phyloP scores from a whole-genome alignment of 2,888 invertebrate genomes.

The Papilio protenor region DNA sequence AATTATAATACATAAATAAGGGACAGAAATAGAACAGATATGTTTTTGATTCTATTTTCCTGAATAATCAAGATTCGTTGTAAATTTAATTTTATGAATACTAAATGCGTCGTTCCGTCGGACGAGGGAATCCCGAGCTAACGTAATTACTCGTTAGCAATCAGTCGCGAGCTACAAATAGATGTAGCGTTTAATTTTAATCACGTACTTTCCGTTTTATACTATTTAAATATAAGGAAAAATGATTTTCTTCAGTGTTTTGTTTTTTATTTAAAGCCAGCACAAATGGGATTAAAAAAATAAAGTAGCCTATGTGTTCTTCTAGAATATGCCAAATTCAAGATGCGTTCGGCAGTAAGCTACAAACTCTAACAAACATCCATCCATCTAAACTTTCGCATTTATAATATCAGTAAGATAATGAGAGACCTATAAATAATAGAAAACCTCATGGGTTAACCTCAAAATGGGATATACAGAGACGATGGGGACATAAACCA shows the following conservation, averaged over 20 bases:
- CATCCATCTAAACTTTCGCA: no score
- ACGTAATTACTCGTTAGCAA: slow-evolving; percentile 19
- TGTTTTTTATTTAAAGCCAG: not conserved
- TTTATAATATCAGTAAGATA: no score
- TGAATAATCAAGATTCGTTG: not conserved
- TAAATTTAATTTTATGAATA: slow-evolving; percentile 15
- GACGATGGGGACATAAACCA: no score
- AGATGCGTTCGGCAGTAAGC: no score
- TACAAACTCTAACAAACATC: no score
- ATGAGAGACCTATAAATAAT: no score
- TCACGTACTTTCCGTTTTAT: not conserved
- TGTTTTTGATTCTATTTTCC: not conserved
- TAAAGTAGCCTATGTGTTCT: no score
- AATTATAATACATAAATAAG: not conserved
- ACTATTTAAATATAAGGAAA: not conserved
- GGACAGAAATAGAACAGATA: not conserved
- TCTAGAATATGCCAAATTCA: no score
- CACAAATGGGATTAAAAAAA: no score
- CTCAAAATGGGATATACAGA: no score
- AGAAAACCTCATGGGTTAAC: no score
- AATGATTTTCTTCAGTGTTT: not conserved
- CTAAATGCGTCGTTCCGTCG: not conserved
- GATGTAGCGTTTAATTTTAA: slow-evolving; percentile 4
- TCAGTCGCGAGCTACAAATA: slow-evolving; percentile 8
- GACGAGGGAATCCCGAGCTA: not conserved